These are phyloP conservation scores for Festucalex cinctus DNA, from an alignment of 2,113 vertebrate species.

Conservation along the genomic window DNA sequence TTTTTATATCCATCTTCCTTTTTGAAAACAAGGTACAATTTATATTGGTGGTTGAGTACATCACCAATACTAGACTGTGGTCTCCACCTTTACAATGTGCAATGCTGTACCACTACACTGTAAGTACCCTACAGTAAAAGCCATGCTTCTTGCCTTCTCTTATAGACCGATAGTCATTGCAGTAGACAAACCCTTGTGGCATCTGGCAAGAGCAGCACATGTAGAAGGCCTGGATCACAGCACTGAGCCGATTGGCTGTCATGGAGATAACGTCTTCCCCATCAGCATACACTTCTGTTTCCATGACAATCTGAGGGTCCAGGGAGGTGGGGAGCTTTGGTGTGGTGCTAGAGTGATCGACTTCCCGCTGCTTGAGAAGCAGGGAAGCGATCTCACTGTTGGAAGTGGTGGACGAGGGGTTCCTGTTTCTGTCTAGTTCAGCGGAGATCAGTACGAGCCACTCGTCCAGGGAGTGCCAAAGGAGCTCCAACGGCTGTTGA, in stretches of 20 bases:
- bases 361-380: constrained; percentile 86
- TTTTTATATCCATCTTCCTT: no score
- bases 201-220: constrained; percentile 99
- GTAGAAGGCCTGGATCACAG: constrained; percentile 98
- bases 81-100: neutral
- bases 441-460: constrained; percentile 96
- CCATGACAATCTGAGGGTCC: constrained; percentile 64
- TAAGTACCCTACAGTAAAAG: neutral
- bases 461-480: constrained; percentile 97
- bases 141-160: neutral
- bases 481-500: constrained; percentile 87
- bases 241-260: constrained; percentile 94
- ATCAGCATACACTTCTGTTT: constrained; percentile 79
- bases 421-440: constrained; percentile 85
- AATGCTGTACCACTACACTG: neutral
- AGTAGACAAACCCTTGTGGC: constrained; percentile 79
- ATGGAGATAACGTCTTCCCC: constrained; percentile 96
- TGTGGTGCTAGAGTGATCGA: constrained; percentile 26
- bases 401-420: constrained; percentile 65
- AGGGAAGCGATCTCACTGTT: constrained; percentile 72
- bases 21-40: no score
- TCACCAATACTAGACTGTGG: neutral
- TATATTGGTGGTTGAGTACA: neutral
- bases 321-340: constrained; percentile 29
- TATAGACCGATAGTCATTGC: neutral